Base-by-base conservation (phyloP, 37 sponge, comb jelly and placozoan genomes). In the Geodia barretti region DNA sequence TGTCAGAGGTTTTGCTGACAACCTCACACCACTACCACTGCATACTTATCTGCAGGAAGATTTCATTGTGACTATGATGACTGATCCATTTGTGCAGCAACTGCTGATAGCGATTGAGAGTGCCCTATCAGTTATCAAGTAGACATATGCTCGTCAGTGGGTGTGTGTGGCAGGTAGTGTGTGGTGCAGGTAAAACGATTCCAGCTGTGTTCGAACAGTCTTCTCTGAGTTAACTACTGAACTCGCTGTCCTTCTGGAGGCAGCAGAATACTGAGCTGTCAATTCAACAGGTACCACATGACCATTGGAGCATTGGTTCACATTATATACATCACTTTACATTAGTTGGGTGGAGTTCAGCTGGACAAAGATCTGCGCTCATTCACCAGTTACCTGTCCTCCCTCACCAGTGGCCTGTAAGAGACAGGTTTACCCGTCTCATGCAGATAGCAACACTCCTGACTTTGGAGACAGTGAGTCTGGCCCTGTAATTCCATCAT, bases 271-370 rank as follows among this genome's bases (percentile, higher is more conserved):
- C 19, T 80, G 36, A 76, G 68, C 59, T 88, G 75, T 33, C 19
- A 63, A n/a, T 92, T 92, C 76, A 92, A 92, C 92, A 92, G 92
- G 92, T 87, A 74, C 17, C 47, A 11, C 60, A 17, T 25, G 17
- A n/a, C 23, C 23, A 21, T n/a, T 17, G 9, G n/a, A n/a, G 31
- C 63, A 34, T 62, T 78, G 26, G 9, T 67, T 62, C 38, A 8
- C 33, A 78, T 11, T 64, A 31, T 31, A 8, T 25, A 64, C 41
- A 35, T 23, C 25, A n/a, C n/a, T n/a, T n/a, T n/a, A n/a, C n/a
- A n/a, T n/a, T 54, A 95, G 93, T 85, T 95, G 9, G 96, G 96
- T 24, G 96, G 96, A 39, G 81, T 95, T 0, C 89, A 89, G 65
- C 61, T 95, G 75, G 96, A 95, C 58, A 86, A 80, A 30, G 91